A percentile compares a stretch with the other conserved stretches of the same genome.
Evolutionary conservation across 2,888 invertebrate genomes (phyloP).

Genomic region (Apomyelois bistriatella): DNA sequence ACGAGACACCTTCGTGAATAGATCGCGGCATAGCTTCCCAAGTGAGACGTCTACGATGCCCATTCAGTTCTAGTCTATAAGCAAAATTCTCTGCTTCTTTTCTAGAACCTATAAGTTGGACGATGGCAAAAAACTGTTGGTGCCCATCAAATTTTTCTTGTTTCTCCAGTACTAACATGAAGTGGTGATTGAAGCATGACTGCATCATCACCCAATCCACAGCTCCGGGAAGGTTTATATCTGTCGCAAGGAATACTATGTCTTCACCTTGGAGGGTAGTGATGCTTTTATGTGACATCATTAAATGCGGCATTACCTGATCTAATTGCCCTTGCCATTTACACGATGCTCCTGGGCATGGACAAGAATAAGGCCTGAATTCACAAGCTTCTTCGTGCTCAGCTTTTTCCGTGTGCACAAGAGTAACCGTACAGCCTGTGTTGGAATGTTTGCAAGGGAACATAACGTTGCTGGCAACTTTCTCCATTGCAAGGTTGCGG

Average conservation of each 20-base stretch:
- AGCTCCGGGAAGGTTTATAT: conserved; percentile 99
- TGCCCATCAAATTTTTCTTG: conserved; percentile 98
- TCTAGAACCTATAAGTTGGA: conserved; percentile 98
- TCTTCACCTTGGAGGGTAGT: conserved; percentile 99
- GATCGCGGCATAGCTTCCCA: conserved; percentile 99
- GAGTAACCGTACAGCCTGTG: conserved; percentile 94
- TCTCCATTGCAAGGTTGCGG: conserved; percentile 99
- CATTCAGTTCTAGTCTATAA: conserved; percentile 98
- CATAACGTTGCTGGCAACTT: conserved; percentile 98
- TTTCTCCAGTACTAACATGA: conserved; percentile 99
- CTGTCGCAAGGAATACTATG: conserved; percentile 99
- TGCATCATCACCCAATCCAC: conserved; percentile 99
- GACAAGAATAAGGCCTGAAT: conserved; percentile 98
- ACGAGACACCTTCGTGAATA: conserved; percentile 98
- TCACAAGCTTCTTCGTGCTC: conserved; percentile 99
- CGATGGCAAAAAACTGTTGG: conserved; percentile 98
- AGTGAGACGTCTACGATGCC: conserved; percentile 94
- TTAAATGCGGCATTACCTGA: conserved; percentile 98
- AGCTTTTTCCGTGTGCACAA: conserved; percentile 97
- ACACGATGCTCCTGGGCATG: conserved; percentile 99
- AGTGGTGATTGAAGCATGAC: conserved; percentile 99
- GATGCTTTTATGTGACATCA: conserved; percentile 98
- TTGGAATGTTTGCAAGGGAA: conserved; percentile 99
- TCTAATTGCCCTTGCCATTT: conserved; percentile 99
- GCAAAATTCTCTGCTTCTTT: conserved; percentile 99